Evolutionary conservation across 2,797 vertebrate species (phyloP).

Genomic region (Ataeniobius toweri): DNA sequence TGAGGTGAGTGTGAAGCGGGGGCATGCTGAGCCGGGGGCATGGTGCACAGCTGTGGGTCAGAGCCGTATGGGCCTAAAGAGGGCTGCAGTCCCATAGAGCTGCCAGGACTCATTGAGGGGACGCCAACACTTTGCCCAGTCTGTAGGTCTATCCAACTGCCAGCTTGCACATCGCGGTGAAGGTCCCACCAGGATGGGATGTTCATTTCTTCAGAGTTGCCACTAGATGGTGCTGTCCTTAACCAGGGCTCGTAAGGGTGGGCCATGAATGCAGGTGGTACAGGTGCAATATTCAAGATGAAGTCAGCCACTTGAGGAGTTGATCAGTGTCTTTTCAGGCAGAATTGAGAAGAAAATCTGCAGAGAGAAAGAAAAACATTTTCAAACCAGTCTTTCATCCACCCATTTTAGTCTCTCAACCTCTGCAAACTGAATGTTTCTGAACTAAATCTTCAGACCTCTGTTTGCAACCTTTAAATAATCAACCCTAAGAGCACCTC

Average conservation of each 20-base stretch:
- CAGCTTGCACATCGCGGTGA: constrained; percentile 82
- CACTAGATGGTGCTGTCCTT: constrained; percentile 84
- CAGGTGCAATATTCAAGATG: constrained; percentile 39
- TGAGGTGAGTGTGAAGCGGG: constrained; percentile 79
- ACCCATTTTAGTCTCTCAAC: constrained; percentile 16
- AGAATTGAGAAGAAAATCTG: constrained; percentile 49
- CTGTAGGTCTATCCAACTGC: constrained; percentile 92
- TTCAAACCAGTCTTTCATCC: background rate
- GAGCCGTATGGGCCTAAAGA: constrained; percentile 85
- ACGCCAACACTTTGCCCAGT: constrained; percentile 74
- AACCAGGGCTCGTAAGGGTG: constrained; percentile 95
- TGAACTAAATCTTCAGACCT: constrained; percentile 45
- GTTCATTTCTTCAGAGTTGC: constrained; percentile 86
- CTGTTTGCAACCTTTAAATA: constrained; percentile 56
- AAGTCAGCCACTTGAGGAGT: constrained; percentile 32
- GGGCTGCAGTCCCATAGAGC: constrained; percentile 83
- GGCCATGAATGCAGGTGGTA: constrained; percentile 81
- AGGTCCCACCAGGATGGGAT: constrained; percentile 94
- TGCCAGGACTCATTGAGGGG: constrained; percentile 78
- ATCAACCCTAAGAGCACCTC: constrained; percentile 35
- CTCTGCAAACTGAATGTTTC: constrained; percentile 52
- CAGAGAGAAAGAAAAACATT: constrained; percentile 39
- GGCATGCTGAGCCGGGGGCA: constrained; percentile 81
- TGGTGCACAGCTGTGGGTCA: constrained; percentile 88
- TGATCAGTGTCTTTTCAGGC: constrained; percentile 29